Conservation (phyloP, 2,113 vertebrate species). For the Phasianus colchicus region DNA sequence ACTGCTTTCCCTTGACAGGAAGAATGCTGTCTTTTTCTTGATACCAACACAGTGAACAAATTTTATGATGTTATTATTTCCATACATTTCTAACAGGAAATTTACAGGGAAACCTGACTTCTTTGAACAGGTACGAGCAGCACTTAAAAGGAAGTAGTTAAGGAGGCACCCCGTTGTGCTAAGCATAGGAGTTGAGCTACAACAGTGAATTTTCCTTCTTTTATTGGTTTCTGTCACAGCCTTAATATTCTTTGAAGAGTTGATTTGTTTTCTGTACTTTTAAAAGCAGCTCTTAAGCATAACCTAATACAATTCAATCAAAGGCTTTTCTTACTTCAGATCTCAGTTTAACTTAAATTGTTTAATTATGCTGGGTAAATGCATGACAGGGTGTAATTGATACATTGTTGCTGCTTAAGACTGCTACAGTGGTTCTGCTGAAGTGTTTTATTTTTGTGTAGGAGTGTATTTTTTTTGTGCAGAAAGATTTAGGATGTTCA, state of each 20-base stretch:
- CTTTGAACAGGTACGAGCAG: slow-evolving; percentile 4
- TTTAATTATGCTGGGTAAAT: neutral
- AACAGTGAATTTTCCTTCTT: slow-evolving; percentile 32
- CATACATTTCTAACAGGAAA: neutral
- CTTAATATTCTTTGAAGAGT: slow-evolving; percentile 27
- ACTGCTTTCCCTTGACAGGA: neutral
- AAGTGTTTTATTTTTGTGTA: neutral
- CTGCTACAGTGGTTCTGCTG: neutral
- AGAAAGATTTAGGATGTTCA: neutral
- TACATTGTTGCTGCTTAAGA: neutral
- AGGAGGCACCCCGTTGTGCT: slow-evolving; percentile 22
- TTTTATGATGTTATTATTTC: neutral
- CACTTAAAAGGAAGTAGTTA: slow-evolving; percentile 53
- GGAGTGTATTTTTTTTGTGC: neutral
- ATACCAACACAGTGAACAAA: neutral
- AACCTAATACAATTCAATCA: slow-evolving; percentile 5
- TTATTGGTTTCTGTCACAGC: slow-evolving; percentile 46
- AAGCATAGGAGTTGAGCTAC: neutral
- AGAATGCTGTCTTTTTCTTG: neutral
- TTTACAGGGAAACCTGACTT: neutral
- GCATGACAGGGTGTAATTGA: neutral
- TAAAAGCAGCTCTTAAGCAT: slow-evolving; percentile 41
- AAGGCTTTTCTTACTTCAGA: neutral
- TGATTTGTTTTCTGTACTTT: slow-evolving; percentile 25
- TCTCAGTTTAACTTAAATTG: neutral